phyloP scores from a whole-genome alignment of 2,797 vertebrate species.

The Crenichthys baileyi region DNA sequence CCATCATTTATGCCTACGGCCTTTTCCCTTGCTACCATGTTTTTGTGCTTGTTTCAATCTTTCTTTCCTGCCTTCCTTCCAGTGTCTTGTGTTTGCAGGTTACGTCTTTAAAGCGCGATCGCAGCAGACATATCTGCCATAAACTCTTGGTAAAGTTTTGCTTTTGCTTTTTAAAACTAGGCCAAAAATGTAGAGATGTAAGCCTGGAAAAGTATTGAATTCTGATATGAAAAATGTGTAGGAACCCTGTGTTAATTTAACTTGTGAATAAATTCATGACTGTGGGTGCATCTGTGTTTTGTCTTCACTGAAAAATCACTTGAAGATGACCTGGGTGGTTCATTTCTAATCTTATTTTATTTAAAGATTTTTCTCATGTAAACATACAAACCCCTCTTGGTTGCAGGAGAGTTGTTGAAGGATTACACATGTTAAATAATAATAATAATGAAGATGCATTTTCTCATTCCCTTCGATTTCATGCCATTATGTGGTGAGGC shows the following conservation, averaged over 20 bases:
- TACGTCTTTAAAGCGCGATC: background rate
- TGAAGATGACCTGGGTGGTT: conserved; percentile 17
- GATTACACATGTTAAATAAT: conserved; percentile 50
- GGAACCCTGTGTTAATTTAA: conserved; percentile 60
- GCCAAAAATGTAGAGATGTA: background rate
- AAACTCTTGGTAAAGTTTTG: background rate
- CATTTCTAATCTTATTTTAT: conserved; percentile 60
- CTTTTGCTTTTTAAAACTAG: background rate
- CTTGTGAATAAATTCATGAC: conserved; percentile 65
- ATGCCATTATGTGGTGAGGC: conserved; percentile 62
- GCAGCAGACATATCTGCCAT: background rate
- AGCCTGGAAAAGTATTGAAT: background rate
- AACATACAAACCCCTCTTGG: conserved; percentile 71
- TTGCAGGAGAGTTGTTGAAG: conserved; percentile 51
- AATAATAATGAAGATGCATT: conserved; percentile 35
- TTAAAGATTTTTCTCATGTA: conserved; percentile 56
- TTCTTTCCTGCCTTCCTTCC: background rate
- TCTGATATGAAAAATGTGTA: background rate
- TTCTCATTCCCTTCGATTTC: conserved; percentile 54
- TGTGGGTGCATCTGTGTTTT: conserved; percentile 18
- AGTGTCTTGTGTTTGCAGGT: background rate
- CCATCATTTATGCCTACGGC: no score
- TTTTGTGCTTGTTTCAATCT: no score
- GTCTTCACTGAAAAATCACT: background rate
- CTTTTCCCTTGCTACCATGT: no score